Conservation (phyloP, 2,888 invertebrate species). For the Phragmatobia fuliginosa region DNA sequence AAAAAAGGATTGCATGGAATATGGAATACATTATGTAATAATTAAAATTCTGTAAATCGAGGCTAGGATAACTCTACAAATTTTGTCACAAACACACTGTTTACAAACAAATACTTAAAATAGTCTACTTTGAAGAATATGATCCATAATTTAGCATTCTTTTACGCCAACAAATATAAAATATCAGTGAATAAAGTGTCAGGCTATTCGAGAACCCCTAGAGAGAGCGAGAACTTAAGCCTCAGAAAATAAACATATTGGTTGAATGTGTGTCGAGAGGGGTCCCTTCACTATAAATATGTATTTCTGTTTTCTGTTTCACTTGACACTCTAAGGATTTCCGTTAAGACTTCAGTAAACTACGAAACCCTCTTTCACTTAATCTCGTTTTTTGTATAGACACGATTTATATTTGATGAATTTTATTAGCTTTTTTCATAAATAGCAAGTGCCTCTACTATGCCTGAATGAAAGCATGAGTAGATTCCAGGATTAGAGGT, state of each 20-base stretch:
- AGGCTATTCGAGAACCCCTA: background rate
- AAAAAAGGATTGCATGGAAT: background rate
- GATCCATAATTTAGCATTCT: background rate
- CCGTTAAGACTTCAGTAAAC: background rate
- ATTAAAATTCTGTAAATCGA: background rate
- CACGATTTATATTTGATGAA: background rate
- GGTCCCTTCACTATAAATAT: background rate
- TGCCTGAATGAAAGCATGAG: no score
- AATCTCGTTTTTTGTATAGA: background rate
- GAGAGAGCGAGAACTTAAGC: background rate
- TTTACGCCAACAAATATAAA: background rate
- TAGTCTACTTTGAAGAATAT: background rate
- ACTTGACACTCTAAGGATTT: background rate
- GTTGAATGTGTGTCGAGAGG: slow-evolving; percentile 2
- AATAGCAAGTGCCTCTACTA: no score
- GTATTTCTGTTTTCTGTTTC: background rate
- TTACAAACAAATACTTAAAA: background rate
- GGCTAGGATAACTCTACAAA: background rate
- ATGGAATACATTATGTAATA: background rate
- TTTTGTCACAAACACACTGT: background rate
- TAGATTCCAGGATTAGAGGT: no score
- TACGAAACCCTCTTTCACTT: background rate
- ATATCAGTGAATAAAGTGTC: slow-evolving; percentile 1
- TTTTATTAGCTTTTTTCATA: background rate
- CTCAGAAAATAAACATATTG: background rate